Conservation (phyloP, 2,113 vertebrate species). For the Macquaria australasica region DNA sequence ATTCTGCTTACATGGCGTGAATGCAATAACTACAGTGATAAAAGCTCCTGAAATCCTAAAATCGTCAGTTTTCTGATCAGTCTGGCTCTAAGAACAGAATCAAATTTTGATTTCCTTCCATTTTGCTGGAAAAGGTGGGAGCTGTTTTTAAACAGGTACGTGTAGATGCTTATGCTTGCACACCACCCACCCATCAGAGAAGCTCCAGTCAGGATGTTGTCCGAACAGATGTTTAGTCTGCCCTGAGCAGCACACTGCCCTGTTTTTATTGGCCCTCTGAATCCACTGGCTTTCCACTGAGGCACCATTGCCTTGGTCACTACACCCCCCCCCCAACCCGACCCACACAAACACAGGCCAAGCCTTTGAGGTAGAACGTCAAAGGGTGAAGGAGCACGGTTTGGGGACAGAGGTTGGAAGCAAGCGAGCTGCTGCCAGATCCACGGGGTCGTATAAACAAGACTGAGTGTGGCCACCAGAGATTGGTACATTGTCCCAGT, state of each 20-base stretch:
- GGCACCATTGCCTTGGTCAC: slow-evolving; percentile 64
- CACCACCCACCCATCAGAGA: slow-evolving; percentile 42
- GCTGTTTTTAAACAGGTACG: slow-evolving; percentile 31
- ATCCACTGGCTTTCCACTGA: slow-evolving; percentile 70
- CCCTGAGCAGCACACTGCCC: slow-evolving; percentile 61
- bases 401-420: slow-evolving; percentile 57
- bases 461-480: slow-evolving; percentile 65
- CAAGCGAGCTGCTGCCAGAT: slow-evolving; percentile 61
- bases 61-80: not conserved
- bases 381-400: slow-evolving; percentile 54
- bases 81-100: slow-evolving; percentile 12
- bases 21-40: not conserved
- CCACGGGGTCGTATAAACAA: slow-evolving; percentile 76
- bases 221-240: slow-evolving; percentile 85
- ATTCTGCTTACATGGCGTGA: not conserved
- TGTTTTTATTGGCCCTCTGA: slow-evolving; percentile 81
- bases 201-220: slow-evolving; percentile 74
- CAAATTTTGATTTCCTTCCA: slow-evolving; percentile 6
- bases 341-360: slow-evolving; percentile 51
- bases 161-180: slow-evolving; percentile 46
- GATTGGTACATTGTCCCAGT: slow-evolving; percentile 76
- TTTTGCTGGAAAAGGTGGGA: slow-evolving; percentile 22
- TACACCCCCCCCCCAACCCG: not conserved
- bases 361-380: slow-evolving; percentile 67
- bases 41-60: not conserved